phyloP scores from a whole-genome alignment of 2,113 vertebrate species.

The Ursus arctos region DNA sequence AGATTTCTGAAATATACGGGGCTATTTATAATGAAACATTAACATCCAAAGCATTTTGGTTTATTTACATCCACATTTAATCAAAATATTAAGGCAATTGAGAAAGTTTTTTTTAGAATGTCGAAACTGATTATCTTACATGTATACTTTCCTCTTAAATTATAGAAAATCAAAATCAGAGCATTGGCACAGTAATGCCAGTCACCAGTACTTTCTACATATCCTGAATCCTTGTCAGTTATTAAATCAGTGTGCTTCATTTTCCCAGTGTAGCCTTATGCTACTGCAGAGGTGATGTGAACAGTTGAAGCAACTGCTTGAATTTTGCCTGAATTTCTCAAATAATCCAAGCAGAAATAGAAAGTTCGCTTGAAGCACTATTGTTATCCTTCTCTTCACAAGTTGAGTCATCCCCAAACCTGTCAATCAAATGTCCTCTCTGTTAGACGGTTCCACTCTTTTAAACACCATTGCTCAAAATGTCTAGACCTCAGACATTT shows the following conservation, averaged over 20 bases:
- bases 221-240: slow-evolving; percentile 76
- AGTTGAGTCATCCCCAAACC: slow-evolving; percentile 70
- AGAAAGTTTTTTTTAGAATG: neutral
- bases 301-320: slow-evolving; percentile 64
- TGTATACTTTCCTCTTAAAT: slow-evolving; percentile 43
- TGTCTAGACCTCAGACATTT: slow-evolving; percentile 73
- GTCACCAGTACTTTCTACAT: slow-evolving; percentile 47
- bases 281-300: slow-evolving; percentile 70
- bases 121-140: slow-evolving; percentile 37
- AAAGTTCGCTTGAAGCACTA: slow-evolving; percentile 77
- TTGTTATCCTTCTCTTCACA: slow-evolving; percentile 77
- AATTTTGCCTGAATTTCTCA: slow-evolving; percentile 74
- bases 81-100: neutral
- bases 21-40: slow-evolving; percentile 23
- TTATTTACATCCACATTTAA: slow-evolving; percentile 20
- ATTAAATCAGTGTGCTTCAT: slow-evolving; percentile 78
- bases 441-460: slow-evolving; percentile 72
- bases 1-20: neutral
- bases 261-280: slow-evolving; percentile 51
- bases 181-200: neutral
- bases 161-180: slow-evolving; percentile 56
- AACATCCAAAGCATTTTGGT: neutral
- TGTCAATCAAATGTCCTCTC: slow-evolving; percentile 79
- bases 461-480: slow-evolving; percentile 72
- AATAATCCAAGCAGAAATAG: slow-evolving; percentile 82